These are phyloP conservation scores for Baronia brevicornis DNA, from an alignment of 2,888 invertebrate genomes.

Conservation along the genomic window DNA sequence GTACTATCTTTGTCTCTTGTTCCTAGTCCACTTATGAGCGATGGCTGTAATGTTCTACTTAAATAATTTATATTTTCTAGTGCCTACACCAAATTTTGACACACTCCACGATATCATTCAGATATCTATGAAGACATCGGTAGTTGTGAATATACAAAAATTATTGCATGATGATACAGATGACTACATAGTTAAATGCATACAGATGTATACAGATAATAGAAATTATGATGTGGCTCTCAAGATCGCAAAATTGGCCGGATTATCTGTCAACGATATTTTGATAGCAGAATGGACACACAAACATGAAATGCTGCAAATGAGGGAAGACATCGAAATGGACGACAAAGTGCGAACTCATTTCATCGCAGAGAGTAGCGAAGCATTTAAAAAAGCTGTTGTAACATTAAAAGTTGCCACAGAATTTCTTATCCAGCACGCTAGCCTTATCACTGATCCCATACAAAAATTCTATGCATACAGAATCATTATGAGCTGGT, in stretches of 20 bases:
- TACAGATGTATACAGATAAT: constrained; percentile 65
- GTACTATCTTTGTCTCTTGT: no score
- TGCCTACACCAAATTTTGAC: constrained; percentile 55
- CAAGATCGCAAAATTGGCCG: constrained; percentile 71
- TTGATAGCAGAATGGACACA: constrained; percentile 73
- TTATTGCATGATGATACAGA: constrained; percentile 54
- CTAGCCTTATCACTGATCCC: constrained; percentile 57
- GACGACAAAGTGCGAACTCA: constrained; percentile 55
- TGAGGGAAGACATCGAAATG: constrained; percentile 35
- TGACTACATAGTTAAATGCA: constrained; percentile 68
- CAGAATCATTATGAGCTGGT: constrained; percentile 66
- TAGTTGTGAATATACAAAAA: constrained; percentile 70
- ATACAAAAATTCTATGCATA: constrained; percentile 71
- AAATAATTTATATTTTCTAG: constrained; percentile 34
- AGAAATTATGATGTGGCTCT: constrained; percentile 75
- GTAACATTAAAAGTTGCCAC: constrained; percentile 78
- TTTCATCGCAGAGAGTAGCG: constrained; percentile 78
- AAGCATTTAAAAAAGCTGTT: constrained; percentile 75
- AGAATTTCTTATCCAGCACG: constrained; percentile 76
- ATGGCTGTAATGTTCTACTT: not conserved
- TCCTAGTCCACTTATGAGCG: not conserved
- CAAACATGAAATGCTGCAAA: constrained; percentile 53
- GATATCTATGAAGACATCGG: constrained; percentile 73
- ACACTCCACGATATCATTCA: constrained; percentile 66
- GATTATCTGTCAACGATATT: constrained; percentile 66